Evolutionary conservation across 2,113 vertebrate species (phyloP).

Genomic region (Pomatostomus ruficeps): DNA sequence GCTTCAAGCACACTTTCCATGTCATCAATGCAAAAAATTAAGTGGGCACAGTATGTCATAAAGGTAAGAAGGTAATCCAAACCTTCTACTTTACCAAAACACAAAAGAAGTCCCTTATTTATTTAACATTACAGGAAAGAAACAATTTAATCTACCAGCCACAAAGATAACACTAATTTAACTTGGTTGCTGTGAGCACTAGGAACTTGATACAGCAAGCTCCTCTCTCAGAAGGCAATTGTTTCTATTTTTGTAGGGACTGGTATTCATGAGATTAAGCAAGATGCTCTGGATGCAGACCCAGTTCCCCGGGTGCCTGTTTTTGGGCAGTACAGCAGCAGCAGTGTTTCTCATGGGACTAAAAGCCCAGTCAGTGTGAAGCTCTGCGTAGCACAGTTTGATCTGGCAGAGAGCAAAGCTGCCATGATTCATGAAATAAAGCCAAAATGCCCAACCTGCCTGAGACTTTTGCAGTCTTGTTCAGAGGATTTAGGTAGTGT

Average conservation of each 20-base stretch:
- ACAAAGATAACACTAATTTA: not conserved
- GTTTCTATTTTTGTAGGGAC: slow-evolving; percentile 40
- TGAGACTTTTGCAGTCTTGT: not conserved
- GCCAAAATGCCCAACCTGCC: not conserved
- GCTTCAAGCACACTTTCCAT: not conserved
- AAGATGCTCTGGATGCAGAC: not conserved
- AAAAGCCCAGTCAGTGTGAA: not conserved
- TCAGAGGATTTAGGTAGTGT: not conserved
- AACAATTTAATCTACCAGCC: not conserved
- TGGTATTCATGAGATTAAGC: slow-evolving; percentile 9
- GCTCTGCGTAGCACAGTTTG: not conserved
- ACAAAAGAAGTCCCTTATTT: not conserved
- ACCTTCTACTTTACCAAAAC: not conserved
- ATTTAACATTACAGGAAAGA: not conserved
- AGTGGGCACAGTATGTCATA: not conserved
- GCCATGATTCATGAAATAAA: not conserved
- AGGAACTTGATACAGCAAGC: slow-evolving; percentile 23
- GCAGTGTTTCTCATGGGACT: not conserved
- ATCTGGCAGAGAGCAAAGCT: not conserved
- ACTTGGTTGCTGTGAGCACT: not conserved
- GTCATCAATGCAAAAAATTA: not conserved
- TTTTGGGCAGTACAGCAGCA: not conserved
- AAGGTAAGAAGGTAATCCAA: not conserved
- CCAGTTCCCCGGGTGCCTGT: not conserved
- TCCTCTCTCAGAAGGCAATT: not conserved